phyloP scores from a whole-genome alignment of 2,113 vertebrate genomes.

The Tachysurus vachellii region DNA sequence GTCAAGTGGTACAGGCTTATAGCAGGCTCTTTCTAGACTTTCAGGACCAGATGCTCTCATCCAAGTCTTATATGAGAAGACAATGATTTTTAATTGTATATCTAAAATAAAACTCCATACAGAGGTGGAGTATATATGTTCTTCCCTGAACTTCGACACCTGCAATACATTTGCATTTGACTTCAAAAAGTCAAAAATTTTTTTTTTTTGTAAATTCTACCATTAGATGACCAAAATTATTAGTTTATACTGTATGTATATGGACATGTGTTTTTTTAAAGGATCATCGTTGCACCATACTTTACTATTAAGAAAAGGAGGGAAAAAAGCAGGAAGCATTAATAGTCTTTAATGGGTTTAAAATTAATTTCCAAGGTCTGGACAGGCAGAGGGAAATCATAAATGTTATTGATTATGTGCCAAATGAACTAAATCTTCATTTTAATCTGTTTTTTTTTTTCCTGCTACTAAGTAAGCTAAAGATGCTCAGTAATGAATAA shows the following conservation, averaged over 20 bases:
- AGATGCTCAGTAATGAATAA: conserved; percentile 35
- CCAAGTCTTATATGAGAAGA: conserved; percentile 1
- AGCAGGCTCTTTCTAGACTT: conserved; percentile 79
- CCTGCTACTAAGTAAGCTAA: conserved; percentile 60
- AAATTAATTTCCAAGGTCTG: conserved; percentile 44
- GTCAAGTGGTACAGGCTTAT: conserved; percentile 93
- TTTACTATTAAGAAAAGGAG: conserved; percentile 57
- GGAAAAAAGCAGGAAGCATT: conserved; percentile 44
- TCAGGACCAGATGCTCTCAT: conserved; percentile 21
- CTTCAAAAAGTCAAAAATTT: conserved; percentile 60
- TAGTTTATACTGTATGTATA: conserved; percentile 62
- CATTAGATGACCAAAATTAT: conserved; percentile 75
- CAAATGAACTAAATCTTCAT: conserved; percentile 60
- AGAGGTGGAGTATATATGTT: conserved; percentile 10
- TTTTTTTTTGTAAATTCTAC: conserved; percentile 74
- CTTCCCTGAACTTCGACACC: conserved; percentile 49
- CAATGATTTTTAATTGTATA: conserved; percentile 7
- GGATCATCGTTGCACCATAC: conserved; percentile 61
- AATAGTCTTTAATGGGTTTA: conserved; percentile 51
- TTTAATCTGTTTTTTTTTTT: conserved; percentile 47
- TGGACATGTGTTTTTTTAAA: conserved; percentile 62
- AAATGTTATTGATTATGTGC: conserved; percentile 60
- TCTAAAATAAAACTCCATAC: not conserved
- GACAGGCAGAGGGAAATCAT: conserved; percentile 41
- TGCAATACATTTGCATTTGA: conserved; percentile 59